These are phyloP conservation scores for Pseudopipra pipra DNA, from an alignment of 2,113 vertebrate genomes.

Conservation along the genomic window DNA sequence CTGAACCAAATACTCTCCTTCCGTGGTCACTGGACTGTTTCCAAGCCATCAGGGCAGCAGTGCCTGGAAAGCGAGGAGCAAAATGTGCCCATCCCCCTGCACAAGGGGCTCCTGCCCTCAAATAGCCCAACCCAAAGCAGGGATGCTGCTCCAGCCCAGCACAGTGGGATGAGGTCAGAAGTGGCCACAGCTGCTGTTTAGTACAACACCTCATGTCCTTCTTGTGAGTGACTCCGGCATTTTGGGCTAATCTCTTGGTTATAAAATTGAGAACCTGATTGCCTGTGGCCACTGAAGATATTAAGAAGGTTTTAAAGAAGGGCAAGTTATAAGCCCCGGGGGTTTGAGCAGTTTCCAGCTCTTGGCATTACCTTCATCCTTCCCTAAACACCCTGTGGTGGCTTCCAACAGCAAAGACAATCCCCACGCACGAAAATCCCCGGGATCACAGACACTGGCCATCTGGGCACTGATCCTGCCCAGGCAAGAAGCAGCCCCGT, in stretches of 20 bases:
- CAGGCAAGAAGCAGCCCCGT: accelerated
- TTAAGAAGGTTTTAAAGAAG: background rate
- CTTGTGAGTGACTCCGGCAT: accelerated
- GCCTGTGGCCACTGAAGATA: background rate
- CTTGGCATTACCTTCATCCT: constrained; percentile 20
- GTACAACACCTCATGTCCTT: background rate
- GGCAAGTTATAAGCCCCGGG: background rate
- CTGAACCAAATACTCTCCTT: background rate
- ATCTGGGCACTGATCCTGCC: background rate
- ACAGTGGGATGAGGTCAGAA: accelerated
- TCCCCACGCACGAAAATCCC: background rate
- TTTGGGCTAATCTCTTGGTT: background rate
- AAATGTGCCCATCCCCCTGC: background rate
- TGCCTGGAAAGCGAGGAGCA: background rate
- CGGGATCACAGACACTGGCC: accelerated
- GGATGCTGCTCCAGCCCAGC: background rate
- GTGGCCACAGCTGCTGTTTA: background rate
- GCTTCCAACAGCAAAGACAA: background rate
- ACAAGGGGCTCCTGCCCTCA: background rate
- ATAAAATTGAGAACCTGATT: background rate
- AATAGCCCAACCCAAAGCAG: background rate
- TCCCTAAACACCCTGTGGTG: background rate
- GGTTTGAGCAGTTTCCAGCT: background rate
- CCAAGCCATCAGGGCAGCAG: accelerated
- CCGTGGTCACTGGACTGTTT: background rate